These are phyloP conservation scores for Eumerus sabulonum DNA, from an alignment of 2,888 invertebrate species.

Conservation along the genomic window DNA sequence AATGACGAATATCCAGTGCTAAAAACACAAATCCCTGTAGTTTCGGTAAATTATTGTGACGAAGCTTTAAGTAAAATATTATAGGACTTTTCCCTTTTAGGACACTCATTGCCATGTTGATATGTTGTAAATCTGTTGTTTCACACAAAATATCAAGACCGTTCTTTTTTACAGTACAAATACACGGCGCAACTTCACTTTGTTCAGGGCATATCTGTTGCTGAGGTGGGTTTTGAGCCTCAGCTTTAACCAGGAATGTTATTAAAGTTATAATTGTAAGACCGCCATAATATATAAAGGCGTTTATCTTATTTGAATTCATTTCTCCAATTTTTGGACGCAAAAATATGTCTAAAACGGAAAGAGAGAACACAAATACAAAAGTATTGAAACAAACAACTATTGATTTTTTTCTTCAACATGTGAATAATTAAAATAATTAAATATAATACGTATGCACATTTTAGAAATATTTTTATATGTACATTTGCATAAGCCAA, in stretches of 20 bases:
- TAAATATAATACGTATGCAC: no score
- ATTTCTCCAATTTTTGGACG: constrained; percentile 47
- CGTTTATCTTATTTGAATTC: constrained; percentile 56
- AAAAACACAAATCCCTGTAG: constrained; percentile 92
- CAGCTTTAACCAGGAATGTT: constrained; percentile 40
- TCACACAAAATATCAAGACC: constrained; percentile 94
- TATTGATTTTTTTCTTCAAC: no score
- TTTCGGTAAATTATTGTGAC: constrained; percentile 91
- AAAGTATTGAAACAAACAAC: no score
- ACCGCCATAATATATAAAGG: constrained; percentile 36
- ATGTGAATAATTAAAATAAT: no score
- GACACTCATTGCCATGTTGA: constrained; percentile 88
- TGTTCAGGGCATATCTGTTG: constrained; percentile 88
- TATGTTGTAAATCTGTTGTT: constrained; percentile 89
- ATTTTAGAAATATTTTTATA: no score
- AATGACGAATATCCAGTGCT: constrained; percentile 91
- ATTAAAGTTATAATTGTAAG: constrained; percentile 38
- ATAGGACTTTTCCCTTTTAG: constrained; percentile 89
- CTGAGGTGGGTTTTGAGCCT: constrained; percentile 73
- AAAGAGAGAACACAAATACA: constrained; percentile 3
- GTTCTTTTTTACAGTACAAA: constrained; percentile 91
- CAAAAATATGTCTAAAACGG: constrained; percentile 45
- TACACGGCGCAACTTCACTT: constrained; percentile 88
- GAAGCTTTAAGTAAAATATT: constrained; percentile 92
- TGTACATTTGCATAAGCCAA: no score